Percentiles rank a stretch among this genome's conserved stretches.
These are phyloP conservation scores for Tanaodytes sp. DNA, from an alignment of 2,888 invertebrate species.

Conservation along the genomic window DNA sequence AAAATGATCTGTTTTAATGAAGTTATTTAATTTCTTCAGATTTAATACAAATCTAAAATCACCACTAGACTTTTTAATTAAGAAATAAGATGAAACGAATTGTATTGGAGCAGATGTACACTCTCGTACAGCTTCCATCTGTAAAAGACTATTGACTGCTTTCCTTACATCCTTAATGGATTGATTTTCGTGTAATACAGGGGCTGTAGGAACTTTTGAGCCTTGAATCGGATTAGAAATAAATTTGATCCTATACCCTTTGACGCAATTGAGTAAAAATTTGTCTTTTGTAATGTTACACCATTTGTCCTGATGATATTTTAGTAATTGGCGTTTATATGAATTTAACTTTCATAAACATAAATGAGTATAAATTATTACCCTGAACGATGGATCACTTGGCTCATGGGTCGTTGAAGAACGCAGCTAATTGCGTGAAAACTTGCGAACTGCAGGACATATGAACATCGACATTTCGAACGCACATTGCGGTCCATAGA, in stretches of 20 bases:
- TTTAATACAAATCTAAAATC: too few species aligned
- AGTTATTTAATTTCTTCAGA: constrained; percentile 2
- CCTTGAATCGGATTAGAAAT: constrained; percentile 8
- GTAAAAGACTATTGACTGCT: neutral
- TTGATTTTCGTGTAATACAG: constrained; percentile 6
- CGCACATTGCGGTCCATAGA: constrained; percentile 76
- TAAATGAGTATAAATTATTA: too few species aligned
- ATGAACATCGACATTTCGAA: constrained; percentile 78
- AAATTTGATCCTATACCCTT: too few species aligned
- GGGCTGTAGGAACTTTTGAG: neutral
- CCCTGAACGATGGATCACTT: constrained; percentile 62
- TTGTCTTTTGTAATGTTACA: too few species aligned
- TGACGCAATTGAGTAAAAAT: too few species aligned
- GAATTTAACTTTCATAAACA: too few species aligned
- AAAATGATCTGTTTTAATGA: constrained; percentile 2
- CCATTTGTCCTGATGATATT: too few species aligned
- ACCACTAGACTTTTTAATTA: too few species aligned
- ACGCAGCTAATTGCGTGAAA: constrained; percentile 72
- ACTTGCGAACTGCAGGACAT: constrained; percentile 75
- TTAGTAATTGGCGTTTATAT: too few species aligned
- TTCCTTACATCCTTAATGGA: neutral
- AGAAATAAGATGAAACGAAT: constrained; percentile 9
- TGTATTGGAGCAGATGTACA: neutral
- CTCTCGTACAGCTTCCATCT: neutral
- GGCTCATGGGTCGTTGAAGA: constrained; percentile 73